Evolutionary conservation across 2,888 invertebrate species (phyloP), one percentile per base, ranked within the genome.

Genomic region (Limenitis camilla): DNA sequence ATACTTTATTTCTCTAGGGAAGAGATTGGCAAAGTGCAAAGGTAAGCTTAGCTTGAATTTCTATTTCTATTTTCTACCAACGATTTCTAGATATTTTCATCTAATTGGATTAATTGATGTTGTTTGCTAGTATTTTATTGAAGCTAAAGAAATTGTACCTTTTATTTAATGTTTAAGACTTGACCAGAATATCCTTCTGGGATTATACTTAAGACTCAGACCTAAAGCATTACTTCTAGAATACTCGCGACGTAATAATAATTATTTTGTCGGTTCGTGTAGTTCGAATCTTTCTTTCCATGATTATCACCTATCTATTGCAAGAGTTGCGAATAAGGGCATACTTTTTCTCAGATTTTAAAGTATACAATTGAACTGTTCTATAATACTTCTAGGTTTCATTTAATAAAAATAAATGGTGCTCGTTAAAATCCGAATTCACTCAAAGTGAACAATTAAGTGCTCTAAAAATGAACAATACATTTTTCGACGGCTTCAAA

Each of bases 391-490:
- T 6, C 3, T 4, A n/a, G 40, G 6, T 30, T 8, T 19, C 8
- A 39, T 10, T 10, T 30, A 36, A 29, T 28, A 36, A 36, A 30
- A 38, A 36, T n/a, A 1, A 29, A 5, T 6, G 38, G 11, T 33
- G 5, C 35, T 11, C 44, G 36, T 28, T 28, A 28, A 36, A 45
- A 45, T 35, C 35, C 36, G 29, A 45, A 45, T 35, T 45, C 36
- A 38, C 19, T 38, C 9, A 35, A 40, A 53, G 45, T 53, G 49
- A 40, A 45, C 49, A 45, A 49, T 53, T 53, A 53, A 49, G 36
- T 45, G 40, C 45, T 49, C 49, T 44, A 53, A 49, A 53, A 53
- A 42, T 51, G 40, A 27, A 51, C 43, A 51, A 48, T 39, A 53
- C 35, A 42, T 49, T 53, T 47, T 43, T 40, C 40, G 40, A 44